Conservation (phyloP, 2,113 vertebrate species). For the Geothlypis trichas region DNA sequence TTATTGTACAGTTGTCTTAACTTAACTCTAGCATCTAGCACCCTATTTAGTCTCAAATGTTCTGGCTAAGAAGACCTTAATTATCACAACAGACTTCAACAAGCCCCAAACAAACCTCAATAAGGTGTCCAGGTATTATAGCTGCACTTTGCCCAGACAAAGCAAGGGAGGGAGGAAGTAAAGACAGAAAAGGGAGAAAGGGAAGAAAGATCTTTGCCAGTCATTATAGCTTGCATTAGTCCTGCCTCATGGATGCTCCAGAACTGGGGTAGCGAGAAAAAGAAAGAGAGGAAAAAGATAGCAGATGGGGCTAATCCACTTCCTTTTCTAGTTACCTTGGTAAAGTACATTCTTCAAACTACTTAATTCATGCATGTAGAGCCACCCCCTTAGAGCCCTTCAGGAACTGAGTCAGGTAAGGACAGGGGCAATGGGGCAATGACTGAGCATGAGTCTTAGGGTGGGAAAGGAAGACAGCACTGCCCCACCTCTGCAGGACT, state of each 20-base stretch:
- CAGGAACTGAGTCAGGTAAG: not conserved
- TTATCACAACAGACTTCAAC: not conserved
- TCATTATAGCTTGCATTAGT: not conserved
- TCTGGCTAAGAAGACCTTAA: not conserved
- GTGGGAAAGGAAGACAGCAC: not conserved
- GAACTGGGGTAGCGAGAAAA: rapidly evolving
- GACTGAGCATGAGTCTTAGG: not conserved
- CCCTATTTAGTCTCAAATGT: not conserved
- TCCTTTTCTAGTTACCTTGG: not conserved
- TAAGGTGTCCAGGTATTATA: no score
- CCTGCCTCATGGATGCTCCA: not conserved
- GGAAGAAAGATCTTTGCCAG: not conserved
- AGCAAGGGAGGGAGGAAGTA: not conserved
- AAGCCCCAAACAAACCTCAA: not conserved
- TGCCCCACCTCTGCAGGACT: rapidly evolving
- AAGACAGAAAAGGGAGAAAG: not conserved
- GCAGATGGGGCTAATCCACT: not conserved
- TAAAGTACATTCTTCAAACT: not conserved
- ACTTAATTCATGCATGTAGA: not conserved
- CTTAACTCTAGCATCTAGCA: not conserved
- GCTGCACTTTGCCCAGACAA: not conserved
- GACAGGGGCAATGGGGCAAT: not conserved
- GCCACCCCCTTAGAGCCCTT: not conserved
- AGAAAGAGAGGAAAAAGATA: not conserved
- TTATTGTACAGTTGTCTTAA: not conserved